phyloP scores from a whole-genome alignment of 2,888 invertebrate species.

The Pachymerium ferrugineum region DNA sequence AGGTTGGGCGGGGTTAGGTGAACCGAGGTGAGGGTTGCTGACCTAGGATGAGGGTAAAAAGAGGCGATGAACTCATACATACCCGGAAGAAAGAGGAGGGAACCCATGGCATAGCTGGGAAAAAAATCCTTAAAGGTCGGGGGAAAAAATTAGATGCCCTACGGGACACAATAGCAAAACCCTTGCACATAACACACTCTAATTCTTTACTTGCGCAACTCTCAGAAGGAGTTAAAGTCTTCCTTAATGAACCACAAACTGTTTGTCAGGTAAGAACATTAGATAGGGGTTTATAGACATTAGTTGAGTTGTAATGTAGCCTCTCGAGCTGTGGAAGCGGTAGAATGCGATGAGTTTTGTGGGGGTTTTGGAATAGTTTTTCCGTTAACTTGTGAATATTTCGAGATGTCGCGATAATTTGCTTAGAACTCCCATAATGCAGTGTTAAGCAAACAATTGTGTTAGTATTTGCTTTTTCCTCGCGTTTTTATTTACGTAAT shows the following conservation, averaged over 20 bases:
- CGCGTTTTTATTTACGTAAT: background rate
- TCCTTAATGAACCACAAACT: background rate
- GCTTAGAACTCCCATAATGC: background rate
- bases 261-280: constrained; percentile 27
- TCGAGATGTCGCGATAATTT: no score
- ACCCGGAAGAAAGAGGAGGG: constrained; percentile 15
- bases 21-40: constrained; percentile 25
- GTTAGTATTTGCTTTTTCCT: background rate
- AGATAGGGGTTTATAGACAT: no score
- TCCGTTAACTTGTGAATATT: no score
- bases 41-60: constrained; percentile 21
- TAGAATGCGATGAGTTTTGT: no score
- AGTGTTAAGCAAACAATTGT: background rate
- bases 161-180: constrained; percentile 23
- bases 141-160: background rate
- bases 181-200: constrained; percentile 16
- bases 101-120: background rate
- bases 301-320: no score
- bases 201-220: constrained; percentile 10
- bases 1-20: constrained; percentile 15
- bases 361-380: no score
- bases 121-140: background rate
- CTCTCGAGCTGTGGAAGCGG: no score
- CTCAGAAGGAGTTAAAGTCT: background rate
- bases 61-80: constrained; percentile 25